Evolutionary conservation across 2,113 vertebrate species (phyloP).

Genomic region (Oreochromis spilurus): DNA sequence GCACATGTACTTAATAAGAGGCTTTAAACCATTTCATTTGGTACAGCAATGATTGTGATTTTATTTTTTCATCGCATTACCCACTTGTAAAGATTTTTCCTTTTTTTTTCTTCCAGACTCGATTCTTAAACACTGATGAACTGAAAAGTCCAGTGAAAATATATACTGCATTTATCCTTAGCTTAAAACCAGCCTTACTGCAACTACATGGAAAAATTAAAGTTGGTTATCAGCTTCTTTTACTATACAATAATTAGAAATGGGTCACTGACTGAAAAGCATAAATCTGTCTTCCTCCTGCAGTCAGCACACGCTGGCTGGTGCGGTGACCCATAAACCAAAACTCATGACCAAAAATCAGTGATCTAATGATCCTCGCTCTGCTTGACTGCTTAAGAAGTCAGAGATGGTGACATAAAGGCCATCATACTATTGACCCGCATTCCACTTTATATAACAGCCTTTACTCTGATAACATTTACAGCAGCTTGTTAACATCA

Average conservation of each 20-base stretch:
- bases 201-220: not conserved
- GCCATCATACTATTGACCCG: slow-evolving; percentile 19
- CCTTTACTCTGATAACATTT: slow-evolving; percentile 23
- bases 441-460: slow-evolving; percentile 29
- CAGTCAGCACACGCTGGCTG: not conserved
- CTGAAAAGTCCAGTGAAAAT: not conserved
- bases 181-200: not conserved
- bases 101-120: not conserved
- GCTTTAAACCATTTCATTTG: too few relatives aligned
- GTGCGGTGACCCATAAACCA: slow-evolving; percentile 25
- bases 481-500: slow-evolving; percentile 18
- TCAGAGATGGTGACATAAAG: slow-evolving; percentile 1
- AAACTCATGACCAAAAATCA: slow-evolving; percentile 33
- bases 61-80: not conserved
- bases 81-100: not conserved
- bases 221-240: not conserved
- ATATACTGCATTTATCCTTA: not conserved
- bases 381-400: slow-evolving; percentile 11
- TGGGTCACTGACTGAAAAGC: not conserved
- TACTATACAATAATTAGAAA: not conserved
- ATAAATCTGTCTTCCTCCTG: not conserved
- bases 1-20: too few relatives aligned
- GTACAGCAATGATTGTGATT: not conserved
- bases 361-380: slow-evolving; percentile 45
- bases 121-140: not conserved